Percentiles rank a stretch among this genome's conserved stretches.
These are phyloP conservation scores for Gallinago undulata DNA, from an alignment of 2,113 vertebrate species.

Conservation along the genomic window DNA sequence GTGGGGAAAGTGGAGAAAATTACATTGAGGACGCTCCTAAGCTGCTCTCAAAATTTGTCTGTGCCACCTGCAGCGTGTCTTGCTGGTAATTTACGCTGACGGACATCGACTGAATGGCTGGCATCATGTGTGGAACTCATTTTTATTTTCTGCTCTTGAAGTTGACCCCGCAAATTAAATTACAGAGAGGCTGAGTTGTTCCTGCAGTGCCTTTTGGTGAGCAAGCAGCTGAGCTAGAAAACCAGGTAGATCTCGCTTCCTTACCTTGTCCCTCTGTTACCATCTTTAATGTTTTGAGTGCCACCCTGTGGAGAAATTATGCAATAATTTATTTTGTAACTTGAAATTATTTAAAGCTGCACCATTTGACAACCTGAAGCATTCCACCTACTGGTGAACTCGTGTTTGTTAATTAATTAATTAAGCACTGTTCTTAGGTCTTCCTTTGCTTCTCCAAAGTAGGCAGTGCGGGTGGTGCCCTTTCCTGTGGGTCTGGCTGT, in stretches of 20 bases:
- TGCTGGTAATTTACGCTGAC: background rate
- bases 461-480: rapidly evolving
- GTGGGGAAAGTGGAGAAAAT: background rate
- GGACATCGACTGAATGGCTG: background rate
- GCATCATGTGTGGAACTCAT: background rate
- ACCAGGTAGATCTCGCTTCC: rapidly evolving
- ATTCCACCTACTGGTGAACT: background rate
- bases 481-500: background rate
- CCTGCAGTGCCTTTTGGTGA: rapidly evolving
- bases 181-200: rapidly evolving
- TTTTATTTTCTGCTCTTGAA: background rate
- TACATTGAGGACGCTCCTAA: background rate
- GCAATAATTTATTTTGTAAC: rapidly evolving
- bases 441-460: background rate
- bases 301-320: background rate
- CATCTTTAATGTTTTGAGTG: background rate
- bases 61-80: background rate
- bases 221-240: background rate
- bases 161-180: rapidly evolving
- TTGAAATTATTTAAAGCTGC: rapidly evolving
- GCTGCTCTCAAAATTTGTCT: background rate
- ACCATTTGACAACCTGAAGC: background rate
- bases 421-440: rapidly evolving
- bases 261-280: rapidly evolving
- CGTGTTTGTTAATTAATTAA: no score